Conservation (phyloP, 2,888 invertebrate species). For the Mythimna lalbum region DNA sequence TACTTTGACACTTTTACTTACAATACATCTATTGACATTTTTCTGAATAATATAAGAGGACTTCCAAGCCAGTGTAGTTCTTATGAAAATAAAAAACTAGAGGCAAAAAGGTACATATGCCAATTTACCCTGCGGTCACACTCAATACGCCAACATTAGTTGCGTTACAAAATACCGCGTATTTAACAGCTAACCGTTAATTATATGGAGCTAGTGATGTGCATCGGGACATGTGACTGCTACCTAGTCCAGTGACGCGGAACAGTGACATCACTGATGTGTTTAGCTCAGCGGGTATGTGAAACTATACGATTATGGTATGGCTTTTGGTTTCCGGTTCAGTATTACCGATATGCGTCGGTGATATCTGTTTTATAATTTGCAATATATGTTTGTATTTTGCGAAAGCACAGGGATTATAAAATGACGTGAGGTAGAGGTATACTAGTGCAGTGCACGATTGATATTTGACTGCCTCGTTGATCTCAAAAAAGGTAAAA, state of each 20-base stretch:
- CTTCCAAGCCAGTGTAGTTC: no score
- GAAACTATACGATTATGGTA: constrained; percentile 9
- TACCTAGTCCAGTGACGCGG: constrained; percentile 54
- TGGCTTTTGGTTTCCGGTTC: constrained; percentile 7
- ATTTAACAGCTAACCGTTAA: constrained; percentile 37
- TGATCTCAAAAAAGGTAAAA: no score
- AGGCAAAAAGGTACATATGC: not conserved
- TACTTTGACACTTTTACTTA: no score
- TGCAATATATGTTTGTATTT: not conserved
- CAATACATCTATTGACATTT: no score
- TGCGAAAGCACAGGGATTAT: no score
- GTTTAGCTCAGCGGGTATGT: constrained; percentile 56
- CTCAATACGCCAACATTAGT: constrained; percentile 1
- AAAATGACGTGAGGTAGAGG: no score
- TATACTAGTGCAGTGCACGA: no score
- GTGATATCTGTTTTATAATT: not conserved
- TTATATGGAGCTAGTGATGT: constrained; percentile 47
- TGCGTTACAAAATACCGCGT: constrained; percentile 23
- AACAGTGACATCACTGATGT: constrained; percentile 45
- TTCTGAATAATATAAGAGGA: no score
- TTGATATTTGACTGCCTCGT: no score
- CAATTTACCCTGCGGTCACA: constrained; percentile 2
- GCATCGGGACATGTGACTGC: constrained; percentile 52
- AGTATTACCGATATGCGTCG: not conserved
- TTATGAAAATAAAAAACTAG: not conserved